Evolutionary conservation across 2,888 invertebrate genomes (phyloP), one percentile per base, ranked within the genome.

Genomic region (Acleris sparsana): DNA sequence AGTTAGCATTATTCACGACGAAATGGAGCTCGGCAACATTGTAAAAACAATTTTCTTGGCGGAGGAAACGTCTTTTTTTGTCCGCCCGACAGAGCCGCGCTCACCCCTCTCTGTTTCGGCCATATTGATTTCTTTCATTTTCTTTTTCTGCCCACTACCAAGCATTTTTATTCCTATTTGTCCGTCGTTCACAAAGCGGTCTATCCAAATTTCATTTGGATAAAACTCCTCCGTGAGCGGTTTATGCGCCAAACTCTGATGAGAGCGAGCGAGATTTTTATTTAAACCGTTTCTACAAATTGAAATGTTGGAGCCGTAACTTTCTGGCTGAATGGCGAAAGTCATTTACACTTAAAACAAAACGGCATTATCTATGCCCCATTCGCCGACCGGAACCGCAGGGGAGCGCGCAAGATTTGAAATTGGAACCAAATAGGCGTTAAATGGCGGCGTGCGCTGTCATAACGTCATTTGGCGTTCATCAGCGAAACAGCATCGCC

Each of bases 361-460:
- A 88, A 89, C 84, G 79, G 83, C 80, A 88, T 90, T 91, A 89
- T 90, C 83, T 84, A 85, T 84, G 83, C 82, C 79, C 83, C 78
- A 80, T 85, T 91, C 88, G 84, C 83, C 88, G 90, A 82, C 88
- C 88, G 88, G 87, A 87, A 86, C 85, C 84, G 82, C 85, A 83
- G 87, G 85, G 91, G 90, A 87, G 88, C 88, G 91, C 92, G 88
- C 81, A 82, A 90, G 87, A 92, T 93, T 94, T 93, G 93, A 92
- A 89, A 91, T 92, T 93, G 93, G 92, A 93, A 89, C 90, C 94
- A 94, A 94, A 94, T 94, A 94, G 93, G 94, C 94, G 94, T 94
- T 94, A 94, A 94, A 94, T 94, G 93, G 93, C 93, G 93, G 91
- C 93, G 90, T 87, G 87, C 89, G 88, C 87, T 89, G 89, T 90